Evolutionary conservation across 1,140 invertebrate genomes (phyloP).

Genomic region (Trachymyrmex cornetzi): DNA sequence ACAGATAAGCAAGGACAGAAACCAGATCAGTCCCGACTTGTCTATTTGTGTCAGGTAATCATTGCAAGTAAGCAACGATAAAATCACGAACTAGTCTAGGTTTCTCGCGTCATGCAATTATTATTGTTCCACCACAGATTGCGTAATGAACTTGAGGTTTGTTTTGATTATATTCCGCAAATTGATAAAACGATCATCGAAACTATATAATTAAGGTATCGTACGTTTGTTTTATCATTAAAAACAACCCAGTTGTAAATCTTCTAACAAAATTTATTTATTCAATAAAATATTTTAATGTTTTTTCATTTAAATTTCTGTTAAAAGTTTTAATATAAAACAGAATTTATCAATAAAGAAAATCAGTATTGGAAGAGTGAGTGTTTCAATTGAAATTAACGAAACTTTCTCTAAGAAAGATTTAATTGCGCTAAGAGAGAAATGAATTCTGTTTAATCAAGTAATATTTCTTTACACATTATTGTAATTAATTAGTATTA

Average conservation of each 20-base stretch:
- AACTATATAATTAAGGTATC: neutral
- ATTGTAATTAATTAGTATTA: constrained; percentile 17
- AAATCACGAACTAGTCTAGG: constrained; percentile 28
- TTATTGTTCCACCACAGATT: constrained; percentile 2
- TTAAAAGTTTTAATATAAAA: neutral
- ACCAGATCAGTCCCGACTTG: constrained; percentile 18
- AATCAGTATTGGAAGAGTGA: neutral
- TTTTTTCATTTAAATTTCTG: neutral
- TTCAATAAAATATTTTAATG: neutral
- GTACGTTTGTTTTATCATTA: neutral
- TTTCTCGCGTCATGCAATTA: neutral
- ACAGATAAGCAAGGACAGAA: constrained; percentile 26
- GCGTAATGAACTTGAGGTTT: constrained; percentile 23
- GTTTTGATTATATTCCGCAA: neutral
- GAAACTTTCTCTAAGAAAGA: neutral
- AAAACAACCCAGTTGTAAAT: neutral
- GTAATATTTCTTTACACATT: neutral
- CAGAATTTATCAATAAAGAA: neutral
- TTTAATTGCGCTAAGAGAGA: neutral
- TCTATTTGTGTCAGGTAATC: neutral
- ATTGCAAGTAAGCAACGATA: constrained; percentile 29
- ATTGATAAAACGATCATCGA: neutral
- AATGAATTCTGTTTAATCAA: neutral
- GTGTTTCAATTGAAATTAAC: neutral
- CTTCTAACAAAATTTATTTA: neutral